phyloP scores from a whole-genome alignment of 2,888 invertebrate genomes.

The Eristalinus aeneus region DNA sequence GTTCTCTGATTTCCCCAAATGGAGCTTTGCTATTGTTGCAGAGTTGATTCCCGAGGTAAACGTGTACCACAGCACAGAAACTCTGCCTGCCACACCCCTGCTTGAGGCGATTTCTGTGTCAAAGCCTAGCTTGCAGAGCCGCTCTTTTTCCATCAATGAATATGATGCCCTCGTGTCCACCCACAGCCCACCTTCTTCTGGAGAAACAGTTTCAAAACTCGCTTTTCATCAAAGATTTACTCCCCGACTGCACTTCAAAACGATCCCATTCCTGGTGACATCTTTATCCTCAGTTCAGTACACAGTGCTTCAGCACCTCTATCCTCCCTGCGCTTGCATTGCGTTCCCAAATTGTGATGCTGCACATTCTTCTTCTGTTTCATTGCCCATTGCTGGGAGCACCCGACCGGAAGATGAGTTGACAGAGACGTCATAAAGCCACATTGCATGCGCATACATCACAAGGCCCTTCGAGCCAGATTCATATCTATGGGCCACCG shows the following conservation, averaged over 20 bases:
- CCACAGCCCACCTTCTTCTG: not conserved
- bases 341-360: not conserved
- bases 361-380: not conserved
- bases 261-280: not conserved
- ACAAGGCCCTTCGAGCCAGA: not conserved
- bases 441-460: not conserved
- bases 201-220: not conserved
- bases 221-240: not conserved
- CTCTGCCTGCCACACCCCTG: too few relatives aligned
- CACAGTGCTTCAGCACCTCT: not conserved
- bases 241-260: not conserved
- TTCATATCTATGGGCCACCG: not conserved
- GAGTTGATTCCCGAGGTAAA: too few relatives aligned
- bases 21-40: too few relatives aligned
- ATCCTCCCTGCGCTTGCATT: not conserved
- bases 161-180: not conserved
- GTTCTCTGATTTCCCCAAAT: too few relatives aligned
- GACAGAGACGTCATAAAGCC: not conserved
- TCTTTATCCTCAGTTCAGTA: not conserved
- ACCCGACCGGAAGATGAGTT: not conserved
- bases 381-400: not conserved
- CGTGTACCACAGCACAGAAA: too few relatives aligned
- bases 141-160: not conserved
- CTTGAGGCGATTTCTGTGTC: too few relatives aligned
- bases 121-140: not conserved